phyloP scores from a whole-genome alignment of 2,888 invertebrate genomes.

The Drosophila algonquin region DNA sequence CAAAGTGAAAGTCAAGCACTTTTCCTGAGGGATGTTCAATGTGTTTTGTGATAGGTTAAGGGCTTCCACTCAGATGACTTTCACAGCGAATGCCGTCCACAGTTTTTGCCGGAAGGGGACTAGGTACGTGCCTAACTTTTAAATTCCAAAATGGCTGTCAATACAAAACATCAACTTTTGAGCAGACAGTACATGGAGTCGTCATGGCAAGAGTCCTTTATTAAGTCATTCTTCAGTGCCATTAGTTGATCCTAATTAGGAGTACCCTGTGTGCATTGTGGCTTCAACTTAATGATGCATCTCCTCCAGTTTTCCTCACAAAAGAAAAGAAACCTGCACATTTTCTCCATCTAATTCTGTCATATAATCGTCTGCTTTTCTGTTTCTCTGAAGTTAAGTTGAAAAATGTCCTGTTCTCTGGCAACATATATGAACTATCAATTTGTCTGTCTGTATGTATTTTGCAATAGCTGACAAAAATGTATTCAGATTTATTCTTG shows the following conservation, averaged over 20 bases:
- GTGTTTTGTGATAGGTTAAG: background rate
- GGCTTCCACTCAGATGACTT: background rate
- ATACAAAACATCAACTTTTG: too few relatives aligned
- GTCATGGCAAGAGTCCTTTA: too few relatives aligned
- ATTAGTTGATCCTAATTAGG: background rate
- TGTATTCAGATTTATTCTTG: background rate
- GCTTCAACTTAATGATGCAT: background rate
- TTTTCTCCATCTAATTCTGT: background rate
- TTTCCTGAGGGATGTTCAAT: background rate
- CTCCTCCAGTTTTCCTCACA: background rate
- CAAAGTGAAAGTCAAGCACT: background rate
- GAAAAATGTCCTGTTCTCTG: constrained; percentile 26
- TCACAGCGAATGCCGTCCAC: background rate
- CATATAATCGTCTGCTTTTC: constrained; percentile 25
- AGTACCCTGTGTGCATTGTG: background rate
- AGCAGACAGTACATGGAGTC: too few relatives aligned
- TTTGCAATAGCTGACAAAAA: background rate
- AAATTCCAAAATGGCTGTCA: too few relatives aligned
- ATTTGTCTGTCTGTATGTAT: constrained; percentile 37
- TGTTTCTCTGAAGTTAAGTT: constrained; percentile 18
- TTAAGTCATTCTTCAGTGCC: background rate
- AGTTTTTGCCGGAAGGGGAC: too few relatives aligned
- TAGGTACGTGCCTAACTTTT: too few relatives aligned
- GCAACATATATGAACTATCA: constrained; percentile 50
- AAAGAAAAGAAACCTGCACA: background rate